Evolutionary conservation across 1,140 invertebrate genomes (phyloP).

Genomic region (Chymomyza costata): DNA sequence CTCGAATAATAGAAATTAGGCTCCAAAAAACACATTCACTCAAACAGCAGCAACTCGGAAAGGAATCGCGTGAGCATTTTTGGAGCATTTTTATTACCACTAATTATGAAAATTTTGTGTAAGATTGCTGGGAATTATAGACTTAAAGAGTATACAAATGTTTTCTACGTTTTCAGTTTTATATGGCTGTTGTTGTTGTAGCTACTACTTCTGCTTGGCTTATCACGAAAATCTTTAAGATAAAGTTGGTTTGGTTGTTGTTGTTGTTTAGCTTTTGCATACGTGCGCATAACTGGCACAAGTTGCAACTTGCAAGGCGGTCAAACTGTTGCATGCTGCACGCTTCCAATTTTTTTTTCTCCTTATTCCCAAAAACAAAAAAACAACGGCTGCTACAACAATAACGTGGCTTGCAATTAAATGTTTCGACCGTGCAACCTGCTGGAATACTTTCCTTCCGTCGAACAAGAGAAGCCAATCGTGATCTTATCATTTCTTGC

Average conservation of each 20-base stretch:
- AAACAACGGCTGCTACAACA: too few species aligned
- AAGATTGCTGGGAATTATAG: too few species aligned
- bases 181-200: background rate
- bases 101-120: too few species aligned
- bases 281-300: slow-evolving; percentile 51
- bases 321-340: slow-evolving; percentile 9
- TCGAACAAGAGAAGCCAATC: slow-evolving; percentile 38
- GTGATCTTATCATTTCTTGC: slow-evolving; percentile 67
- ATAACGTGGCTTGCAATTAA: slow-evolving; percentile 67
- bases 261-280: slow-evolving; percentile 40
- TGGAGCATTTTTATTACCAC: too few species aligned
- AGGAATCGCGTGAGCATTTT: too few species aligned
- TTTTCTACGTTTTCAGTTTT: too few species aligned
- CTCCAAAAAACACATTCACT: too few species aligned
- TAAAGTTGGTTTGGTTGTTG: slow-evolving; percentile 64
- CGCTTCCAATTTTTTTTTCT: too few species aligned
- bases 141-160: too few species aligned
- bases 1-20: too few species aligned
- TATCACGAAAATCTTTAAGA: slow-evolving; percentile 69
- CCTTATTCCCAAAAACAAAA: slow-evolving; percentile 2
- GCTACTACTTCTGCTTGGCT: slow-evolving; percentile 18
- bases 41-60: too few species aligned
- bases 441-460: slow-evolving; percentile 50
- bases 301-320: slow-evolving; percentile 25
- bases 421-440: slow-evolving; percentile 52